A percentile compares a stretch with the other conserved stretches of the same genome.
Conservation (phyloP, 2,888 invertebrate genomes). For the Lymantria monacha region DNA sequence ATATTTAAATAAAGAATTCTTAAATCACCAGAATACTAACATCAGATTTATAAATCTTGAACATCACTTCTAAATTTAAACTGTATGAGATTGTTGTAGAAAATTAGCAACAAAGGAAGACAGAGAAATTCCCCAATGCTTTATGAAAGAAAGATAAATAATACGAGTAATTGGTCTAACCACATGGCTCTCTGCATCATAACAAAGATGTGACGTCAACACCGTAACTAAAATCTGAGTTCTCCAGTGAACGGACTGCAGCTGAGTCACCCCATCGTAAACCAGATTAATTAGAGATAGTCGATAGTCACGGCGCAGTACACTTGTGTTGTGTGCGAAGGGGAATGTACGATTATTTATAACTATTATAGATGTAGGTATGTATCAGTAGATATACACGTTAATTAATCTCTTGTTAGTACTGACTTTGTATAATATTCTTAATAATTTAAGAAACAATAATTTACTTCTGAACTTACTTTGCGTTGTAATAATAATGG, state of each 20-base stretch:
- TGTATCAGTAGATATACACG: neutral
- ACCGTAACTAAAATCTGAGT: slow-evolving; percentile 13
- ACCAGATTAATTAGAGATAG: slow-evolving; percentile 65
- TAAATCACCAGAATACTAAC: too few relatives aligned
- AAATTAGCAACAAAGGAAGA: too few relatives aligned
- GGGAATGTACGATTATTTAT: slow-evolving; percentile 26
- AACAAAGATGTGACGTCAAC: slow-evolving; percentile 12
- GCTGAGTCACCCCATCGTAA: slow-evolving; percentile 24
- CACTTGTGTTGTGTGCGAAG: slow-evolving; percentile 35
- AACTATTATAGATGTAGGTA: slow-evolving; percentile 1
- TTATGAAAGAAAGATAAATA: neutral
- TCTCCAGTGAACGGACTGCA: slow-evolving; percentile 27
- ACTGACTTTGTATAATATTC: too few relatives aligned
- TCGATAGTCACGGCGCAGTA: slow-evolving; percentile 49
- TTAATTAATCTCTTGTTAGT: neutral
- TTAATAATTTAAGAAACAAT: too few relatives aligned
- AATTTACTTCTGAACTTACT: too few relatives aligned
- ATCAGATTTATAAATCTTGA: too few relatives aligned
- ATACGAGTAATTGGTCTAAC: neutral
- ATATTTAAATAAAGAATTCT: too few relatives aligned
- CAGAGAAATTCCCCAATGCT: neutral
- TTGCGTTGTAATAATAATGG: too few relatives aligned
- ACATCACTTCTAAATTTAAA: too few relatives aligned
- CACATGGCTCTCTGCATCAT: neutral
- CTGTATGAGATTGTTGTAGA: too few relatives aligned